Evolutionary conservation across 1,140 invertebrate species (phyloP), one percentile per base, ranked within the genome.

Genomic region (Drosophila novamexicana): DNA sequence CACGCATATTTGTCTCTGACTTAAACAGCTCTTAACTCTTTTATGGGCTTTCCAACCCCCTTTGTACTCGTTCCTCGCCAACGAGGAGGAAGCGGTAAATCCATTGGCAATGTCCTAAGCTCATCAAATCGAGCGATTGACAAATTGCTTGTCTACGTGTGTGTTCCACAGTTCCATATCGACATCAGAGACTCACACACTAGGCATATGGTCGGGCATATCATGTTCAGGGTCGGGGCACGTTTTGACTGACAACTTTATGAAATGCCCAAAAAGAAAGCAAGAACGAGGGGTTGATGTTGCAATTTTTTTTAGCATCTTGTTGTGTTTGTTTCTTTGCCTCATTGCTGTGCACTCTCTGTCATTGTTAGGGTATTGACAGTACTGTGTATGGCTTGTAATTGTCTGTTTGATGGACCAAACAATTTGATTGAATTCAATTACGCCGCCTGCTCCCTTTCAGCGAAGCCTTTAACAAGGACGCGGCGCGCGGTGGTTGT

Each of bases 401-500:
- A 85, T 85, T 85, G 82, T 86, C 75, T 91, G 90, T 81, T 90
- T 91, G 90, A 91, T 91, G 90, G 79, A 65, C 83, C 90, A 90
- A 90, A 89, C 77, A 90, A 91, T 91, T 91, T 91, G 90, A 91
- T 91, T 91, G 90, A 91, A 91, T 91, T 91, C 80, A 89, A 90
- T 89, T 89, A 89, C 75, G 64, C 75, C 44, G 67, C 75, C 79
- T 53, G 59, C 71, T 47, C 57, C 73, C 59, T 83, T 68, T 66
- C 54, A 36, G 18, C 37, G 36, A 18, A 40, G 57, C 69, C 47
- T 53, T 58, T 66, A 12, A 22, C 58, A 62, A 53, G 47, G 50
- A 36, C 32, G 14, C 53, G 29, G 18, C 32, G 16, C 6, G 18
- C 7, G 64, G 66, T 63, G 59, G 57, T 67, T 86, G 73, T 82